Conservation (phyloP, 2,888 invertebrate species). For the Thyatira batis region DNA sequence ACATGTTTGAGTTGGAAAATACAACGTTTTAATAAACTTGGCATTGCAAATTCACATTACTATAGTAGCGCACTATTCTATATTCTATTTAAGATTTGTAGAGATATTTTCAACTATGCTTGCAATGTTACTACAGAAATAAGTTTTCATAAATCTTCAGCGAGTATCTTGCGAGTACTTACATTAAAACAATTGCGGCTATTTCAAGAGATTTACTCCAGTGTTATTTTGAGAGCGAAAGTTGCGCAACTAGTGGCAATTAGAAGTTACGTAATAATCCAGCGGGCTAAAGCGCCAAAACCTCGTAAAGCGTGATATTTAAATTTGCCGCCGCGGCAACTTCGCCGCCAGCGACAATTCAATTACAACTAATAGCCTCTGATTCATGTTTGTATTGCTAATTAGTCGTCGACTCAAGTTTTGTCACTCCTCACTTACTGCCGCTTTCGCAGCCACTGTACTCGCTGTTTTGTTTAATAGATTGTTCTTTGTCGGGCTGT, state of each 20-base stretch:
- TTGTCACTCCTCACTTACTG: constrained; percentile 77
- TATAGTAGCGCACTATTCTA: too few species aligned
- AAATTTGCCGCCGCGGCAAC: constrained; percentile 74
- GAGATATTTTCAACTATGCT: neutral
- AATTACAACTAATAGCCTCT: constrained; percentile 82
- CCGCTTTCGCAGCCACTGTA: constrained; percentile 49
- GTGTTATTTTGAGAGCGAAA: neutral
- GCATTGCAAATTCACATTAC: constrained; percentile 20
- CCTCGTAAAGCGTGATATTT: constrained; percentile 74
- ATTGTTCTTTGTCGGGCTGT: constrained; percentile 63
- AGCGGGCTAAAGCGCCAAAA: constrained; percentile 56
- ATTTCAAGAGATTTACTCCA: neutral
- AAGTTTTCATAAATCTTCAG: neutral
- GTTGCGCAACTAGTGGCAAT: constrained; percentile 25
- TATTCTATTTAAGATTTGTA: neutral
- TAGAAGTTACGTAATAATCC: constrained; percentile 45
- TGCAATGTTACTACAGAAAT: too few species aligned
- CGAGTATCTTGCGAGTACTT: neutral
- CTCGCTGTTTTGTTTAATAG: constrained; percentile 68
- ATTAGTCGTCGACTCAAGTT: constrained; percentile 80
- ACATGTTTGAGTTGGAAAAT: constrained; percentile 44
- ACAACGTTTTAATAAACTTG: constrained; percentile 33
- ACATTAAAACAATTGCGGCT: neutral
- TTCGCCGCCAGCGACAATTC: constrained; percentile 77
- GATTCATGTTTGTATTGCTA: constrained; percentile 83